These are phyloP conservation scores for Capreolus pygargus DNA, from an alignment of 2,113 vertebrate species.

Conservation along the genomic window DNA sequence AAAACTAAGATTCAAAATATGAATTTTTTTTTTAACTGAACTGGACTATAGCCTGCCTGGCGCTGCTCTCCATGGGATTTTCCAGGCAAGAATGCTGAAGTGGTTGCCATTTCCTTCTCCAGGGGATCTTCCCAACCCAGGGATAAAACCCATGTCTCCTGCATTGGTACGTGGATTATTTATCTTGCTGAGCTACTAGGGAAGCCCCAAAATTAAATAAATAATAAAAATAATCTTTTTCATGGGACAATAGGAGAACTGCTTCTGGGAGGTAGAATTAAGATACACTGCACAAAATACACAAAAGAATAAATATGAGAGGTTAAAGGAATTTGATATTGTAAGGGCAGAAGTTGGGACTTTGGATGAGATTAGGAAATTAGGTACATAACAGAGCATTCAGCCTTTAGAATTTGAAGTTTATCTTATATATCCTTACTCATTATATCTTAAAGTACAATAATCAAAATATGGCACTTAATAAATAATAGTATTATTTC, in stretches of 20 bases:
- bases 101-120: neutral
- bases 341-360: neutral
- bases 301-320: neutral
- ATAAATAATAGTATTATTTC: neutral
- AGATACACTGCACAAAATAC: neutral
- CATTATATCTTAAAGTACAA: neutral
- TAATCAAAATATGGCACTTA: neutral
- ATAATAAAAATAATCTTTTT: neutral
- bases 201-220: neutral
- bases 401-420: neutral
- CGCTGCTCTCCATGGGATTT: neutral
- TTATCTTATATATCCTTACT: neutral
- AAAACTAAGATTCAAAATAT: neutral
- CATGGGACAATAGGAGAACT: neutral
- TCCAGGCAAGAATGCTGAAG: neutral
- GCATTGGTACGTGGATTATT: neutral
- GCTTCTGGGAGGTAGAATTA: neutral
- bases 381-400: neutral
- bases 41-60: neutral
- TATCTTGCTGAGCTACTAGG: neutral
- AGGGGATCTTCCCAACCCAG: neutral
- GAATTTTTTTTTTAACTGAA: neutral
- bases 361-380: neutral
- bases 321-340: neutral
- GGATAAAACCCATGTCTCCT: neutral